These are phyloP conservation scores for Enteromius afrohamiltoni DNA, from an alignment of 2,797 vertebrate genomes.

Conservation along the genomic window DNA sequence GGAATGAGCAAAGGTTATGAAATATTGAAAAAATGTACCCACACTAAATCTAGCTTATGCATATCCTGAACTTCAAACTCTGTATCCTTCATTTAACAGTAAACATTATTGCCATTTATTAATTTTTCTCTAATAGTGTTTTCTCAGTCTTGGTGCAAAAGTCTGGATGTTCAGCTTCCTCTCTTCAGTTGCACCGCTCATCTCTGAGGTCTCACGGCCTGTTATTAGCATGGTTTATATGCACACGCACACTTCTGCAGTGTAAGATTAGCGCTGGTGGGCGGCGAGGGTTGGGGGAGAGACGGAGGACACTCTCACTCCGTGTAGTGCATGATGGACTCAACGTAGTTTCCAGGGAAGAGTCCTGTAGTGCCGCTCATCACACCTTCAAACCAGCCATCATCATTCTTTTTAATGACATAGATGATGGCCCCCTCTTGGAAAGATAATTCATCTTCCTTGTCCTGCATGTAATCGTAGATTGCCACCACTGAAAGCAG, in stretches of 20 bases:
- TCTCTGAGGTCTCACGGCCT: background rate
- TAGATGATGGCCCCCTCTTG: slow-evolving; percentile 97
- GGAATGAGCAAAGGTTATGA: slow-evolving; percentile 24
- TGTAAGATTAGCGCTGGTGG: slow-evolving; percentile 33
- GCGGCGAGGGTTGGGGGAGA: background rate
- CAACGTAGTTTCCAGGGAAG: slow-evolving; percentile 96
- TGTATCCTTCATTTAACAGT: slow-evolving; percentile 51
- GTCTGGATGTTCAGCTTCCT: slow-evolving; percentile 8
- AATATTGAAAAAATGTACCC: slow-evolving; percentile 26
- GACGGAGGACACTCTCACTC: slow-evolving; percentile 71
- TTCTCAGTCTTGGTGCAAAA: slow-evolving; percentile 34
- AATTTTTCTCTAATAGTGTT: slow-evolving; percentile 35
- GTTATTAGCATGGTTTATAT: slow-evolving; percentile 38
- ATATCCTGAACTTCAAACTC: slow-evolving; percentile 31
- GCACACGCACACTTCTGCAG: slow-evolving; percentile 25
- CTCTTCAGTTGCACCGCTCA: background rate
- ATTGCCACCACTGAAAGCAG: slow-evolving; percentile 89
- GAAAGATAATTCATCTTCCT: slow-evolving; percentile 95
- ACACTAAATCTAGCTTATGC: slow-evolving; percentile 39
- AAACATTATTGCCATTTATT: slow-evolving; percentile 42
- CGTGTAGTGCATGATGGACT: slow-evolving; percentile 95
- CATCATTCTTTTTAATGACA: slow-evolving; percentile 96
- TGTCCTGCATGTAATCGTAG: slow-evolving; percentile 94
- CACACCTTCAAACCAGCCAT: slow-evolving; percentile 95
- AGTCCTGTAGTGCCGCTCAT: slow-evolving; percentile 93